phyloP scores from a whole-genome alignment of 64 coral and sea anemone genomes.

The Dendrophyllia cribrosa region DNA sequence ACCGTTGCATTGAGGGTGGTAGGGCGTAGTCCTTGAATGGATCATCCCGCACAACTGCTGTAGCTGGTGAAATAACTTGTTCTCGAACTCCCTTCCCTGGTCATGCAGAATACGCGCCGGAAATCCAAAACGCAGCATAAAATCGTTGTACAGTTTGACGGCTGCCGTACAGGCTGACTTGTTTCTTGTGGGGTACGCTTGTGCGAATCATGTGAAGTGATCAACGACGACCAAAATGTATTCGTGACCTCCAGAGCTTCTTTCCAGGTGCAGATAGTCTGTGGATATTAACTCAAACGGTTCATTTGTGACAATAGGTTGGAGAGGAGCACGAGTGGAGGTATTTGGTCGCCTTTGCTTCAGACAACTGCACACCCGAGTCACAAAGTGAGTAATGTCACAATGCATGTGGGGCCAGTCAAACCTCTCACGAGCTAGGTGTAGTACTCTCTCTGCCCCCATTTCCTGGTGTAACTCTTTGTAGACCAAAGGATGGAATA shows the following conservation, averaged over 20 bases:
- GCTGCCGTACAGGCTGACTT: slow-evolving; percentile 40
- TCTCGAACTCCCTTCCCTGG: slow-evolving; percentile 37
- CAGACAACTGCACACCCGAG: neutral
- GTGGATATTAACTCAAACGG: slow-evolving; percentile 54
- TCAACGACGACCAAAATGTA: neutral
- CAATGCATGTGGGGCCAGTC: slow-evolving; percentile 2
- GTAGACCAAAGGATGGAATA: slow-evolving; percentile 39
- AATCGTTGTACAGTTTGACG: slow-evolving; percentile 33
- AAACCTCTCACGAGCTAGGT: too few relatives aligned
- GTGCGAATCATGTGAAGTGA: slow-evolving; percentile 41
- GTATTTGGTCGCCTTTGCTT: slow-evolving; percentile 14
- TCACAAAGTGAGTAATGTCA: neutral
- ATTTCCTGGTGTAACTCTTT: slow-evolving; percentile 54
- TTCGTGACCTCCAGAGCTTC: slow-evolving; percentile 42
- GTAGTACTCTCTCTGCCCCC: slow-evolving; percentile 37
- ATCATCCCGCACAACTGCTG: slow-evolving; percentile 24
- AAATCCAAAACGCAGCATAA: slow-evolving; percentile 38
- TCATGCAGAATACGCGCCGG: slow-evolving; percentile 24
- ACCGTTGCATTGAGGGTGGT: neutral
- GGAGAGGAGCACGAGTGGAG: slow-evolving; percentile 23
- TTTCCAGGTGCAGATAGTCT: slow-evolving; percentile 37
- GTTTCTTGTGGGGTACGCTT: slow-evolving; percentile 52
- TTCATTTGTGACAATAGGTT: slow-evolving; percentile 26
- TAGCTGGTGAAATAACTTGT: slow-evolving; percentile 10
- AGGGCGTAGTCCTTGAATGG: slow-evolving; percentile 3